Conservation (phyloP, 2,797 vertebrate species). For the Columba guinea region DNA sequence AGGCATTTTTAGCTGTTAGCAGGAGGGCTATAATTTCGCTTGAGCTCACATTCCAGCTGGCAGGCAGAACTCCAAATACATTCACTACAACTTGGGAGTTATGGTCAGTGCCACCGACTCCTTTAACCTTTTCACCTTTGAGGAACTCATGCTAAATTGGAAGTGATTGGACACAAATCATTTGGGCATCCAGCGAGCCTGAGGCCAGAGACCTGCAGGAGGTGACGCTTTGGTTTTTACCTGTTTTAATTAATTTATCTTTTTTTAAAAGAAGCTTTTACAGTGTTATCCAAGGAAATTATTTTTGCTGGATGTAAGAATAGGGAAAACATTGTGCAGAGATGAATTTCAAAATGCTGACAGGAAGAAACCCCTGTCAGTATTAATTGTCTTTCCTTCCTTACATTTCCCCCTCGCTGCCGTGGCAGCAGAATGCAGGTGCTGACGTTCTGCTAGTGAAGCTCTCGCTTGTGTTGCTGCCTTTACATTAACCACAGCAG, state of each 20-base stretch:
- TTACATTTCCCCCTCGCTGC: fast-evolving
- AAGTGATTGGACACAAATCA: background rate
- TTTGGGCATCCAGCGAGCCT: background rate
- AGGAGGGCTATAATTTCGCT: background rate
- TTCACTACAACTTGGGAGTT: background rate
- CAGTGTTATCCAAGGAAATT: background rate
- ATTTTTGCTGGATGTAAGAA: background rate
- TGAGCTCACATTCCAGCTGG: background rate
- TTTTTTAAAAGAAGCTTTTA: background rate
- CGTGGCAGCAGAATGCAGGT: background rate
- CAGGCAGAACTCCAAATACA: background rate
- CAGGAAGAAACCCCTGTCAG: background rate
- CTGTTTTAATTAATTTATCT: background rate
- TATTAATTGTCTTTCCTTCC: background rate
- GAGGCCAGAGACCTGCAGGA: background rate
- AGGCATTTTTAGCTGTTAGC: background rate
- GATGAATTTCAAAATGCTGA: background rate
- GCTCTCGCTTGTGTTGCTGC: background rate
- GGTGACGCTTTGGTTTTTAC: background rate
- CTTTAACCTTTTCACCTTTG: background rate
- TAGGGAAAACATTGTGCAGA: background rate
- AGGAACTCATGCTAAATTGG: background rate
- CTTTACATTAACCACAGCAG: background rate
- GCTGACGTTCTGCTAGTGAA: background rate
- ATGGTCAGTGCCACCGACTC: background rate